Conservation (phyloP, 2,113 vertebrate species). For the Tetraodon nigroviridis region DNA sequence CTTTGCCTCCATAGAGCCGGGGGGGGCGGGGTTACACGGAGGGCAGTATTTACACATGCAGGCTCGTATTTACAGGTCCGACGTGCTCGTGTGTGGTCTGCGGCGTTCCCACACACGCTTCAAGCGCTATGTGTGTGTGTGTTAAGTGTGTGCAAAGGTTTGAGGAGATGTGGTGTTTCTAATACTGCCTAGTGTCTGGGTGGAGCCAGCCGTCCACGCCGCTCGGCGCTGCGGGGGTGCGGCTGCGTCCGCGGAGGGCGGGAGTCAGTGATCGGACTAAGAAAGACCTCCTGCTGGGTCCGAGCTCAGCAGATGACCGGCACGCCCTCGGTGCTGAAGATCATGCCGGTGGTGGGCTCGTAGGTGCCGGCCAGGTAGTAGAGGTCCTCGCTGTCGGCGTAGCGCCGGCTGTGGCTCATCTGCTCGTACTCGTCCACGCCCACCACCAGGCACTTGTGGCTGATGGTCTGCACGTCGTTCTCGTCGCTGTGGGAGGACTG, state of each 20-base stretch:
- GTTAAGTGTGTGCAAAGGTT: constrained; percentile 46
- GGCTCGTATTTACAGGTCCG: constrained; percentile 50
- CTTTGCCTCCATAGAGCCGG: constrained; percentile 61
- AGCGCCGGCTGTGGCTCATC: constrained; percentile 95
- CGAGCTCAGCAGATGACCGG: constrained; percentile 88
- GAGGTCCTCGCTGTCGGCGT: constrained; percentile 96
- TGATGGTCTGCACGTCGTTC: constrained; percentile 98
- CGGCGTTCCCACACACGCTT: constrained; percentile 17
- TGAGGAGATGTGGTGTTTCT: constrained; percentile 19
- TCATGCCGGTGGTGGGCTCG: constrained; percentile 98
- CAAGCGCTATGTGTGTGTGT: constrained; percentile 12
- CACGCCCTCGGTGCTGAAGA: constrained; percentile 95
- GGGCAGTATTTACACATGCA: constrained; percentile 54
- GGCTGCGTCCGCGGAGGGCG: neutral
- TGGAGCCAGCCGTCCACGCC: constrained; percentile 18
- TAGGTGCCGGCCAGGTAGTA: constrained; percentile 99
- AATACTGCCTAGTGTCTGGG: constrained; percentile 60
- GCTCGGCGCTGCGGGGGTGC: constrained; percentile 16
- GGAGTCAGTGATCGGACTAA: constrained; percentile 29
- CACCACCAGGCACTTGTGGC: constrained; percentile 97
- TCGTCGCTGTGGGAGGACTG: constrained; percentile 98
- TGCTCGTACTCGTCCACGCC: constrained; percentile 95
- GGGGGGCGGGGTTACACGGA: constrained; percentile 42
- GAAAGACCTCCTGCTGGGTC: constrained; percentile 2
- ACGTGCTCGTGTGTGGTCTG: constrained; percentile 11